Evolutionary conservation across 2,113 vertebrate species (phyloP).

Genomic region (western clawed frog (Xenopus tropicalis)): DNA sequence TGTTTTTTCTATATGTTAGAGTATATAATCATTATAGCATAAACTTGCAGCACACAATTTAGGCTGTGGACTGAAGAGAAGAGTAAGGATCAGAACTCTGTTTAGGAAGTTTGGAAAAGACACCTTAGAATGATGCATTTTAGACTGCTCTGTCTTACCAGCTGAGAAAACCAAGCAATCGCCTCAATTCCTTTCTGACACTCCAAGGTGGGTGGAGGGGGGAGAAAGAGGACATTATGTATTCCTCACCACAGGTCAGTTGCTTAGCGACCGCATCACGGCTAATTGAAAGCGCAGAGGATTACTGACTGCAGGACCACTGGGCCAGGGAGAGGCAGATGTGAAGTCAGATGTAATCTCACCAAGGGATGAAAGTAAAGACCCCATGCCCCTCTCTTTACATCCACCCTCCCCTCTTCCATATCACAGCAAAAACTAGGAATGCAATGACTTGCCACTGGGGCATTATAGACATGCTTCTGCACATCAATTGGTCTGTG

Average conservation of each 20-base stretch:
- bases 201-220: slow-evolving; percentile 38
- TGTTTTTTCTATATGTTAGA: no score
- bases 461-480: slow-evolving; percentile 37
- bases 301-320: slow-evolving; percentile 46
- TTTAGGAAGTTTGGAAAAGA: no score
- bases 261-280: slow-evolving; percentile 45
- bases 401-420: slow-evolving; percentile 27
- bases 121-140: not conserved
- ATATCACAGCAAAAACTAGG: slow-evolving; percentile 25
- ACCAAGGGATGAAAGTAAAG: slow-evolving; percentile 42
- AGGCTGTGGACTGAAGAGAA: no score
- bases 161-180: slow-evolving; percentile 33
- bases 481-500: slow-evolving; percentile 39
- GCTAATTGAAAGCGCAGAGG: slow-evolving; percentile 45
- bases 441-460: slow-evolving; percentile 37
- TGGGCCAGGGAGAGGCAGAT: slow-evolving; percentile 44
- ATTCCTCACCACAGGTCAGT: slow-evolving; percentile 46
- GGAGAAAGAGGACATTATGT: slow-evolving; percentile 42
- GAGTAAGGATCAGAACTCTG: no score
- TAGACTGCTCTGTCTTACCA: not conserved
- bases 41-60: no score
- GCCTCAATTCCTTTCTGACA: slow-evolving; percentile 33
- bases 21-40: no score
- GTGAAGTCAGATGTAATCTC: slow-evolving; percentile 46
- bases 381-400: slow-evolving; percentile 38